Base-by-base conservation (phyloP, 2,113 vertebrate species). In the Limnothrissa miodon region DNA sequence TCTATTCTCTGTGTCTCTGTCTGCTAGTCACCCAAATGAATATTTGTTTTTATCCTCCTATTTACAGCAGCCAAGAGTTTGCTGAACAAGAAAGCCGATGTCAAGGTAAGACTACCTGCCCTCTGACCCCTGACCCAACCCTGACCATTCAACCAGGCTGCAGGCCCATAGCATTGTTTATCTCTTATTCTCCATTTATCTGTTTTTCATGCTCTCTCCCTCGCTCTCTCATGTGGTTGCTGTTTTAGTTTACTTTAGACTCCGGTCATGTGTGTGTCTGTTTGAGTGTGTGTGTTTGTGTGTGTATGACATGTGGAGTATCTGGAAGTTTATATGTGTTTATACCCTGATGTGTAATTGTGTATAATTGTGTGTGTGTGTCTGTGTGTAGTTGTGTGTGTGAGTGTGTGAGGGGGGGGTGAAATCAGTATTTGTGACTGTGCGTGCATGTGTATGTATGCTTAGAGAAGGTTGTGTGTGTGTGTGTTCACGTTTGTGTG, bases 21-120 rank as follows among this genome's bases (percentile, higher is more conserved):
- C 29, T 11, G 11, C n/a, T n/a, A n/a, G n/a, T 5, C 29, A 15
- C 13, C 13, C 66, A 33, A 33, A 10, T 36, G 13, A 33, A 13
- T 33, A 15, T 0, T 11, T 11, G 13, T 74, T 33, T 74, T 15
- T 74, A 17, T 36, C 11, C 17, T 15, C 66, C 33, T 3, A 29
- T 74, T 74, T 74, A 74, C 66, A 86, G 84, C 83, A 87, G 85
- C 86, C 79, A 86, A 86, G 85, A 88, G 83, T 83, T 88, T 88
- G 85, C 56, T 88, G 62, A 88, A 88, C 82, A 88, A 88, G 81
- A 88, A 88, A 80, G 87, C 85, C 15, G 85, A 87, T 29, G 87
- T 88, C 21, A 88, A 88, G 87, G 87, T 88, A 88, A 87, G 80
- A 29, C 53, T 78, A 53, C 82, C 51, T 80, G 80, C 81, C n/a